Evolutionary conservation across 2,113 vertebrate genomes (phyloP).

Genomic region (Heterocephalus glaber): DNA sequence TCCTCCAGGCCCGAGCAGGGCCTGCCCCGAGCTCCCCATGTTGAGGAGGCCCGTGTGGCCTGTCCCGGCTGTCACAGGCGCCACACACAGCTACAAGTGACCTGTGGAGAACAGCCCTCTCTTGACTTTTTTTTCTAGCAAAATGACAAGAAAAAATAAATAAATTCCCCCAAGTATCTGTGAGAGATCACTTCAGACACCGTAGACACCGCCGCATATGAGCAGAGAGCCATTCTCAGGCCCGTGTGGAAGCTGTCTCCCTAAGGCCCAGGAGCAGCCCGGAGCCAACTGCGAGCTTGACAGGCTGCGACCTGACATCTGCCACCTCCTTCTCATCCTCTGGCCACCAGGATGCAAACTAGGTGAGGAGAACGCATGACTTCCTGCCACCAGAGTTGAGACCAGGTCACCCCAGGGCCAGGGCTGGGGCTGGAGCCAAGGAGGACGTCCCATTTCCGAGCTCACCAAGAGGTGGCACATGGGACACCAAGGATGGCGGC

Average conservation of each 20-base stretch:
- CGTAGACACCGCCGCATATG: background rate
- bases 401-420: background rate
- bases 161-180: background rate
- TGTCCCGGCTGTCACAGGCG: background rate
- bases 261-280: background rate
- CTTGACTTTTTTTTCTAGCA: background rate
- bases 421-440: constrained; percentile 41
- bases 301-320: constrained; percentile 58
- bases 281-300: constrained; percentile 58
- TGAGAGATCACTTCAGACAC: background rate
- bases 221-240: background rate
- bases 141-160: background rate
- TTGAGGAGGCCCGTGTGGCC: background rate
- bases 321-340: constrained; percentile 82
- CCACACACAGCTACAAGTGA: background rate
- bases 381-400: constrained; percentile 76
- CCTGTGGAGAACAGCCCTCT: background rate
- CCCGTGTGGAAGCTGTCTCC: constrained; percentile 58
- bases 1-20: background rate
- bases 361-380: constrained; percentile 66
- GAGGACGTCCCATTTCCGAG: constrained; percentile 86
- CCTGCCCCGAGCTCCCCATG: fast-evolving
- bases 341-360: constrained; percentile 73
- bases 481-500: constrained; percentile 49
- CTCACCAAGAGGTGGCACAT: constrained; percentile 74